Percentiles rank a stretch among this genome's conserved stretches.
These are phyloP conservation scores for Ruditapes philippinarum DNA, from an alignment of 1,140 invertebrate genomes.

Conservation along the genomic window DNA sequence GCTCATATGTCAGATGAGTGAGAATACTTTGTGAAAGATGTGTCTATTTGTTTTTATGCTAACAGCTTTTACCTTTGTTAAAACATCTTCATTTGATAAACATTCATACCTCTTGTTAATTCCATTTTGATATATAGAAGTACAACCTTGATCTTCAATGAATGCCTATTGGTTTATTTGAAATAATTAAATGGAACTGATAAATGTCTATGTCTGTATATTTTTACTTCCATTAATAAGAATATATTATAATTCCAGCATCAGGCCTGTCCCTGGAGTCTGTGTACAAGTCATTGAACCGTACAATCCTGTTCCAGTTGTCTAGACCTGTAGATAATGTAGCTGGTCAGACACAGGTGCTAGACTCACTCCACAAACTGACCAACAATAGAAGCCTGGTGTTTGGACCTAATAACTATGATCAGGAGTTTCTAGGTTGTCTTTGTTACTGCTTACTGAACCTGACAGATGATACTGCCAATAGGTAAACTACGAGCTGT, in stretches of 20 bases:
- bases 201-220: no score
- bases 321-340: slow-evolving; percentile 95
- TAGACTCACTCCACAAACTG: slow-evolving; percentile 97
- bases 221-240: no score
- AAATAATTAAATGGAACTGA: no score
- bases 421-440: slow-evolving; percentile 98
- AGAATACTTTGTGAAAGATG: no score
- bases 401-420: slow-evolving; percentile 97
- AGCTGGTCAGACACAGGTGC: slow-evolving; percentile 94
- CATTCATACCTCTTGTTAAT: no score
- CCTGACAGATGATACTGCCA: slow-evolving; percentile 96
- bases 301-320: slow-evolving; percentile 96
- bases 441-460: slow-evolving; percentile 98
- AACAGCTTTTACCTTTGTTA: no score
- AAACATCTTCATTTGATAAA: no score
- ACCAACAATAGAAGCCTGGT: slow-evolving; percentile 94
- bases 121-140: no score
- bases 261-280: slow-evolving; percentile 90
- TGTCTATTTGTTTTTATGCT: no score
- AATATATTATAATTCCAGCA: slow-evolving; percentile 82
- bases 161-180: no score
- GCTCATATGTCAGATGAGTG: no score
- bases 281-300: slow-evolving; percentile 97
- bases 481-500: slow-evolving; percentile 90
- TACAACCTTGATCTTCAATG: no score